Evolutionary conservation across 2,888 invertebrate species (phyloP).

Genomic region (Thymelicus acteon): DNA sequence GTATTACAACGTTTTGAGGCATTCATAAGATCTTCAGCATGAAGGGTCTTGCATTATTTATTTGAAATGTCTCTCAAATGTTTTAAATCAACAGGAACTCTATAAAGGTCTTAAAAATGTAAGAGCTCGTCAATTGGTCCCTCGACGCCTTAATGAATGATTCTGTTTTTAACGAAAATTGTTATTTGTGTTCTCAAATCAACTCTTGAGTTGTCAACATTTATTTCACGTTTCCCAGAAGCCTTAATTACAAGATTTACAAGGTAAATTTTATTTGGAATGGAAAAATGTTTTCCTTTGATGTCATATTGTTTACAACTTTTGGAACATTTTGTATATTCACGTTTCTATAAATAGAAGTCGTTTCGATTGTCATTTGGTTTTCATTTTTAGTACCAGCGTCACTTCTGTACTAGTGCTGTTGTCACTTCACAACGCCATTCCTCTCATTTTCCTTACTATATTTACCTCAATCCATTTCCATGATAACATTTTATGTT

Average conservation of each 20-base stretch:
- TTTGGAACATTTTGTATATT: conserved; percentile 1
- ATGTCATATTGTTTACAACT: conserved; percentile 4
- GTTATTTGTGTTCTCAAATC: background rate
- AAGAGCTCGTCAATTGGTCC: too few species aligned
- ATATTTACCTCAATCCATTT: background rate
- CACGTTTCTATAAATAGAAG: background rate
- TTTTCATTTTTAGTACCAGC: too few species aligned
- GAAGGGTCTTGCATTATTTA: too few species aligned
- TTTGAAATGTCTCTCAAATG: too few species aligned
- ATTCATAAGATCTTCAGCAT: too few species aligned
- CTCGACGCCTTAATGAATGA: too few species aligned
- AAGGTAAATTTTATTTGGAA: conserved; percentile 11
- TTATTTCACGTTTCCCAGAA: conserved; percentile 4
- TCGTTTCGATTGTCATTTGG: too few species aligned
- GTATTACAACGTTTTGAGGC: too few species aligned
- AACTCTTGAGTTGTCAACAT: conserved; percentile 9
- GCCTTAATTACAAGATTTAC: conserved; percentile 23
- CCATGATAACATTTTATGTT: background rate
- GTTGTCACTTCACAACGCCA: background rate
- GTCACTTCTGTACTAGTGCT: too few species aligned
- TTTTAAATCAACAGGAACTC: too few species aligned
- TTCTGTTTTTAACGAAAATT: too few species aligned
- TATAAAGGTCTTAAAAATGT: too few species aligned
- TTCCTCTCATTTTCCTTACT: background rate
- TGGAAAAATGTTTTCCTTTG: conserved; percentile 27